Evolutionary conservation across 2,113 vertebrate genomes (phyloP), one percentile per base, ranked within the genome.

Genomic region (Rana temporaria): DNA sequence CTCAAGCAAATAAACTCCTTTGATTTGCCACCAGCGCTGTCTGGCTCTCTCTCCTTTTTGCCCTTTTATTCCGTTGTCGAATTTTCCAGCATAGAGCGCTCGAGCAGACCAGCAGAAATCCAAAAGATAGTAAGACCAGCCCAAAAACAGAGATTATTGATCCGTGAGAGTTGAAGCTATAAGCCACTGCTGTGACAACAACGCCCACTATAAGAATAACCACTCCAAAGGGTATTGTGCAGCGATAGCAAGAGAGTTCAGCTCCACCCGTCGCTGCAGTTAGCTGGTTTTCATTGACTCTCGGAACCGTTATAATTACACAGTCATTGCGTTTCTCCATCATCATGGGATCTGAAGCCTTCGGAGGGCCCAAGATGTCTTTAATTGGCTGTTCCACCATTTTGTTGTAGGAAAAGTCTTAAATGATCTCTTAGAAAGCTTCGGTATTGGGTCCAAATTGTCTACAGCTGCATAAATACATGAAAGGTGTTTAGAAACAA

Each of bases 101-200:
- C 85, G 95, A 94, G 0, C 91, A 95, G 34, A 98, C 78, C 79
- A 99, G 89, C 69, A 96, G 87, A 4, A 99, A 91, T 85, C 96
- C 96, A 0, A 87, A 89, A 0, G 94, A 94, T 32, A 99, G 91
- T 48, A 98, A 89, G 75, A 96, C 94, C 88, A 99, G 90, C 55
- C 98, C 98, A 0, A 98, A 89, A 64, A 97, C 92, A 0, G 98
- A 96, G 92, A 99, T 99, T 90, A 96, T 96, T 34, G 97, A 99
- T 6, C 98, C 98, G 0, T 99, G 98, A 0, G 97, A 96, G 84
- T 99, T 99, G 92, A 99, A 98, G 92, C 94, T 97, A 91, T 99
- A 99, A 0, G 98, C 98, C 81, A 99, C 97, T 0, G 95, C 94
- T 0, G 96, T 98, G 74, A 97, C 97, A 86, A 98, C 98, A 0